These are phyloP conservation scores for Eretmocerus hayati DNA, from an alignment of 2,888 invertebrate genomes.

Conservation along the genomic window DNA sequence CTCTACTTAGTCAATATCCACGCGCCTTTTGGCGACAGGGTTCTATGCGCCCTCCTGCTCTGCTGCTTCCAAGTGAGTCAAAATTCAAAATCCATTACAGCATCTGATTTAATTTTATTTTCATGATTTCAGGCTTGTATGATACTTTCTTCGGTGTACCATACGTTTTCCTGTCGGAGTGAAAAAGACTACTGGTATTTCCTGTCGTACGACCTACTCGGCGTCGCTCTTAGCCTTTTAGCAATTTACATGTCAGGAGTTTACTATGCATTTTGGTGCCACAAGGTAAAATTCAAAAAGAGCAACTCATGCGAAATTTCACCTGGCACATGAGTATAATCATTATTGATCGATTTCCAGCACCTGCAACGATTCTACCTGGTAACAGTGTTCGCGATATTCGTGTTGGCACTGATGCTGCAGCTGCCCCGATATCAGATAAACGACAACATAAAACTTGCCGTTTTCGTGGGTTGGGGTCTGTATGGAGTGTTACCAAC, in stretches of 20 bases:
- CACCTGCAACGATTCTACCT: conserved; percentile 75
- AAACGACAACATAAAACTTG: conserved; percentile 65
- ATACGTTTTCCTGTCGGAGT: conserved; percentile 90
- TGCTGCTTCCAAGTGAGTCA: conserved; percentile 75
- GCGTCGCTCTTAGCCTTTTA: conserved; percentile 84
- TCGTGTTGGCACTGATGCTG: conserved; percentile 69
- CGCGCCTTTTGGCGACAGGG: conserved; percentile 73
- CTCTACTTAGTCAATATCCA: conserved; percentile 70
- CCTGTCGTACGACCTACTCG: conserved; percentile 85
- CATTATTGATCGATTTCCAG: conserved; percentile 45
- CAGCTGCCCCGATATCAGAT: conserved; percentile 70
- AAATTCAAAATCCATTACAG: too few species aligned
- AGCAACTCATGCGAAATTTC: background rate
- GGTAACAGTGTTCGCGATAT: conserved; percentile 73
- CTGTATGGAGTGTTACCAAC: conserved; percentile 87
- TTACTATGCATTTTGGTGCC: conserved; percentile 95
- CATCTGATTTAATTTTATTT: background rate
- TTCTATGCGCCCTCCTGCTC: conserved; percentile 75
- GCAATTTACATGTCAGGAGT: conserved; percentile 94
- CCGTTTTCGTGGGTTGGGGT: conserved; percentile 79
- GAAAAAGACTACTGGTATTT: conserved; percentile 79
- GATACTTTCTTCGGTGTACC: conserved; percentile 85
- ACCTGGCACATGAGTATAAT: background rate
- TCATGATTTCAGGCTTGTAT: conserved; percentile 71
- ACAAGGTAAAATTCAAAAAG: conserved; percentile 57